Conservation (phyloP, 2,113 vertebrate genomes). For the Pterocles burchelli region DNA sequence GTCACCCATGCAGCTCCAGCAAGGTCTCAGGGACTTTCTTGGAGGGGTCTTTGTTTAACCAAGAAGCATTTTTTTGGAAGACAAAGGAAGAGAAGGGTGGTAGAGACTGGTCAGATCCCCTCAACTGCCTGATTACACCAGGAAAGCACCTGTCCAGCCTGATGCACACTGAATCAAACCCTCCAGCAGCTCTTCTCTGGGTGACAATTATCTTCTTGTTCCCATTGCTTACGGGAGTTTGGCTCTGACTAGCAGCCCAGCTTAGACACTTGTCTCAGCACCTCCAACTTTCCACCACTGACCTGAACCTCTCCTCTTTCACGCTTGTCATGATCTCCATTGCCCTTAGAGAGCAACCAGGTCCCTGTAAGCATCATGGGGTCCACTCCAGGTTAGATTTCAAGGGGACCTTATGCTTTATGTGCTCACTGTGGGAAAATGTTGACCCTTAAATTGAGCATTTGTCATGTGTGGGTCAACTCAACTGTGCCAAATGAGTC, state of each 20-base stretch:
- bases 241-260: neutral
- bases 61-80: neutral
- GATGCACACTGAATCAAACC: neutral
- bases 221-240: neutral
- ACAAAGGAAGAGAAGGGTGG: neutral
- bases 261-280: neutral
- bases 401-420: neutral
- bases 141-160: too few species aligned
- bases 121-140: neutral
- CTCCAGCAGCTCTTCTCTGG: neutral
- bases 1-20: fast-evolving
- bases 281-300: neutral
- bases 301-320: neutral
- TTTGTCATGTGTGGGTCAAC: neutral
- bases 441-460: neutral
- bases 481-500: neutral
- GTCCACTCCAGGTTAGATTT: neutral
- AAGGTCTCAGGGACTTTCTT: neutral
- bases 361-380: neutral
- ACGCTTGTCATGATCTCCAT: neutral
- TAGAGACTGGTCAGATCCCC: neutral
- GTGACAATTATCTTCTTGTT: neutral
- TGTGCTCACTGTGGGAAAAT: neutral
- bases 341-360: neutral
- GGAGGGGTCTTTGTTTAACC: neutral